These are phyloP conservation scores for Labroides dimidiatus DNA, from an alignment of 2,797 vertebrate species.

Conservation along the genomic window DNA sequence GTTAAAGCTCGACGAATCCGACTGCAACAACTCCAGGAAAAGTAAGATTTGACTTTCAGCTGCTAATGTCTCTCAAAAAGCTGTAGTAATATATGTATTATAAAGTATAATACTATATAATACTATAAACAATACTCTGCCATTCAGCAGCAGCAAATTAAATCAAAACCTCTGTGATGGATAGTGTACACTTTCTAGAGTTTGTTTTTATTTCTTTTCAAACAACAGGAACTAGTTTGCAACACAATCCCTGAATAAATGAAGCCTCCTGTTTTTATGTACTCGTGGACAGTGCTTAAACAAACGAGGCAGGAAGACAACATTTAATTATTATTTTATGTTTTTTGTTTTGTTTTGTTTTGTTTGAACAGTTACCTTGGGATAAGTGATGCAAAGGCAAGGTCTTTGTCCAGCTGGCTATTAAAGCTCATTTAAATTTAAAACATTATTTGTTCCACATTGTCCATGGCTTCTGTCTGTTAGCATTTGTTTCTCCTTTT, in stretches of 20 bases:
- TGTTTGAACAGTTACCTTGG: not conserved
- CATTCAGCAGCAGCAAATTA: not conserved
- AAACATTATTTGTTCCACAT: not conserved
- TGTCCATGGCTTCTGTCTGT: not conserved
- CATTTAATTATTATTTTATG: not conserved
- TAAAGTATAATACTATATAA: not conserved
- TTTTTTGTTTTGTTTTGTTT: not conserved
- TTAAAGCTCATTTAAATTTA: not conserved
- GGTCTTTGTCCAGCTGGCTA: not conserved
- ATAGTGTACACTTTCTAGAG: slow-evolving; percentile 4
- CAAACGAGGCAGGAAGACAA: slow-evolving; percentile 12
- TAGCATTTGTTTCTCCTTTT: not conserved
- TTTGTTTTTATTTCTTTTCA: slow-evolving; percentile 2
- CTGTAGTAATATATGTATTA: too few relatives aligned
- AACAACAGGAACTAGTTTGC: slow-evolving; percentile 22
- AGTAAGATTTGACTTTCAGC: too few relatives aligned
- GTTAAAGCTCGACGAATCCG: not conserved
- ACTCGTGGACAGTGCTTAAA: slow-evolving; percentile 7
- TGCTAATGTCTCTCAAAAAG: too few relatives aligned
- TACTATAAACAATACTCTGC: not conserved
- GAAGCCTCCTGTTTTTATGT: slow-evolving; percentile 4
- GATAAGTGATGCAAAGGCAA: not conserved
- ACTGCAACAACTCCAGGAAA: not conserved
- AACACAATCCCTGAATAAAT: slow-evolving; percentile 9
- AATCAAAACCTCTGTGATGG: not conserved